These are phyloP conservation scores for Oryzias celebensis DNA, from an alignment of 2,113 vertebrate genomes.

Conservation along the genomic window DNA sequence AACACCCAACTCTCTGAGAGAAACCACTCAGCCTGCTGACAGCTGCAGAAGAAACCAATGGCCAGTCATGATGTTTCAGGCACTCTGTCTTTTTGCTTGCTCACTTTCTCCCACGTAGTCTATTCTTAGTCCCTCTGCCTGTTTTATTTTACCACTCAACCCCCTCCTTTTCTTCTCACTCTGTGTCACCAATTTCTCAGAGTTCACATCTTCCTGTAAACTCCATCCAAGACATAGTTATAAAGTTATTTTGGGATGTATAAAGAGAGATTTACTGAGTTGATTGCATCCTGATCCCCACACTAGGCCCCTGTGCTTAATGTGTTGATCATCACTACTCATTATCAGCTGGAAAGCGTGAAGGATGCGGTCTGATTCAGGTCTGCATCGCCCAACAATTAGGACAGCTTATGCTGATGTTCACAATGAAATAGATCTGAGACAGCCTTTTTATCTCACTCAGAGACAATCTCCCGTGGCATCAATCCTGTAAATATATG, in stretches of 20 bases:
- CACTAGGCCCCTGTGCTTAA: constrained; percentile 54
- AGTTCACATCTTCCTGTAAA: constrained; percentile 10
- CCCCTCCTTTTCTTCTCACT: neutral
- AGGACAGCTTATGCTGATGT: constrained; percentile 57
- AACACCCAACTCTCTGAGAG: constrained; percentile 69
- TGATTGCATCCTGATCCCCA: constrained; percentile 45
- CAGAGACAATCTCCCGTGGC: constrained; percentile 69
- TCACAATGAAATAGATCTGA: constrained; percentile 61
- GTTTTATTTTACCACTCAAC: constrained; percentile 15
- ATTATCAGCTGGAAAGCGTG: constrained; percentile 52
- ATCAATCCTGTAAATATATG: constrained; percentile 80
- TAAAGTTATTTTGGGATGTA: constrained; percentile 21
- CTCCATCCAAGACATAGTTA: neutral
- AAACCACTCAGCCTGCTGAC: constrained; percentile 74
- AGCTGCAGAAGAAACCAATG: constrained; percentile 71
- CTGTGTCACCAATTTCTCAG: neutral
- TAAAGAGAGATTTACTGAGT: constrained; percentile 38
- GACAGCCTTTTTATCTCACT: constrained; percentile 69
- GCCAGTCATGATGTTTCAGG: constrained; percentile 45
- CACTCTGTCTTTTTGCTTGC: constrained; percentile 45
- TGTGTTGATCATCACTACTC: constrained; percentile 55
- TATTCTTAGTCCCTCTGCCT: constrained; percentile 14
- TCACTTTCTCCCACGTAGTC: constrained; percentile 27
- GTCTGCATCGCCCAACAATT: constrained; percentile 43
- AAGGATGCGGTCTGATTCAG: constrained; percentile 34